Conservation (phyloP, 2,797 vertebrate species). For the Tragelaphus oryx region DNA sequence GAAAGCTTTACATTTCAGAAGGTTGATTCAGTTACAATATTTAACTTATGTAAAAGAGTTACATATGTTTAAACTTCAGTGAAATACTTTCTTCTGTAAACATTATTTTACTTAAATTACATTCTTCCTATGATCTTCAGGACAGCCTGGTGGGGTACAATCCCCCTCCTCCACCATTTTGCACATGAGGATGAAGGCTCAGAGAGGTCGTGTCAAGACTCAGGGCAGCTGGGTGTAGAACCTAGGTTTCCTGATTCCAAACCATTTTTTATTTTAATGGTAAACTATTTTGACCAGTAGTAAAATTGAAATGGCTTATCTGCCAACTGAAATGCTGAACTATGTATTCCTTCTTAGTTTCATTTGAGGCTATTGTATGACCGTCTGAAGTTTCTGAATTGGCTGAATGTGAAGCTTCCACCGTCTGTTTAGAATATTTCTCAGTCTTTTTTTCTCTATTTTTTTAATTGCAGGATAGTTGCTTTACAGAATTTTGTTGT, state of each 20-base stretch:
- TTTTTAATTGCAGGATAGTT: not conserved
- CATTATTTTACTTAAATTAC: not conserved
- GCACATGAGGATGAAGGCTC: not conserved
- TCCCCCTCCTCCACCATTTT: not conserved
- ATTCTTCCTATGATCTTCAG: not conserved
- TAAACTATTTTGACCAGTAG: not conserved
- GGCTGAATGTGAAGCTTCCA: not conserved
- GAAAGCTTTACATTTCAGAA: slow-evolving; percentile 6
- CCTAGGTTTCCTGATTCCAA: not conserved
- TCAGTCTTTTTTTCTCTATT: not conserved
- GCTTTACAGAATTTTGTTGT: not conserved
- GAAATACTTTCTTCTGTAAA: not conserved
- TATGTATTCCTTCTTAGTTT: not conserved
- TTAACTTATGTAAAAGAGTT: not conserved
- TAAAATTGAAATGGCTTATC: not conserved
- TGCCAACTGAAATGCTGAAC: not conserved
- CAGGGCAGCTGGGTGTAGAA: not conserved
- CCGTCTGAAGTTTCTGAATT: not conserved
- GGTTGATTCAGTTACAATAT: not conserved
- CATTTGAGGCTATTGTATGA: not conserved
- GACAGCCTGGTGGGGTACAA: fast-evolving
- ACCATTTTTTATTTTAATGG: not conserved
- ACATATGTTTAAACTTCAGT: not conserved
- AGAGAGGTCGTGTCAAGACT: not conserved
- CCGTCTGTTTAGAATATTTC: not conserved